These are phyloP conservation scores for Dryobota labecula DNA, from an alignment of 2,888 invertebrate species.

Conservation along the genomic window DNA sequence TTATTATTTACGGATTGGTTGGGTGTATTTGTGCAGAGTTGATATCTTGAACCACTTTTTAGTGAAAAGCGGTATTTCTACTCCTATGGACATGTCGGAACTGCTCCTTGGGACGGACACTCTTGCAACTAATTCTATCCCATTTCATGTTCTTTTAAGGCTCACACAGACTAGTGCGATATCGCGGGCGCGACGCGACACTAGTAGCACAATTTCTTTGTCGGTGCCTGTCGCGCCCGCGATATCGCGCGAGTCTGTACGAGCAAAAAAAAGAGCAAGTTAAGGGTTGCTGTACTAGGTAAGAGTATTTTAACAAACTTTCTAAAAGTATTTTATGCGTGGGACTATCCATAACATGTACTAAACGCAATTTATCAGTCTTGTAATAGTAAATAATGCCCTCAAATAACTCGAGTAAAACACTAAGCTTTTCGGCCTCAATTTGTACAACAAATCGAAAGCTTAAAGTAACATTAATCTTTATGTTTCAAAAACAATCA, in stretches of 20 bases:
- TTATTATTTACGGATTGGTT: constrained; percentile 15
- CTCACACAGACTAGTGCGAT: too few relatives aligned
- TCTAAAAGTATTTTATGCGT: constrained; percentile 23
- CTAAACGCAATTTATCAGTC: constrained; percentile 24
- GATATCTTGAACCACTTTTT: not conserved
- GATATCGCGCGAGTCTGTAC: too few relatives aligned
- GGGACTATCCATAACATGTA: constrained; percentile 32
- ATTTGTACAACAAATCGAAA: constrained; percentile 40
- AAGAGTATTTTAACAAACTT: not conserved
- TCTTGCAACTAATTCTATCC: not conserved
- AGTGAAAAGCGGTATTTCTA: not conserved
- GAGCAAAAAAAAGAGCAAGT: too few relatives aligned
- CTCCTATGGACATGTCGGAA: not conserved
- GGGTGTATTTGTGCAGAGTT: not conserved
- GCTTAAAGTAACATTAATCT: constrained; percentile 59
- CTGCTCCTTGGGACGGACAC: not conserved
- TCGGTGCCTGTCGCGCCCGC: too few relatives aligned
- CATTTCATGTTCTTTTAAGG: too few relatives aligned
- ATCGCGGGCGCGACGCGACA: too few relatives aligned
- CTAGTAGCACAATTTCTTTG: too few relatives aligned
- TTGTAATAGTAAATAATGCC: constrained; percentile 41
- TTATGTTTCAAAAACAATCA: constrained; percentile 59
- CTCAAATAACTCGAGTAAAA: constrained; percentile 34
- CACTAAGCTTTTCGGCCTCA: constrained; percentile 29
- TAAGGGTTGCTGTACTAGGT: not conserved